Conservation (phyloP, 2,113 vertebrate species). For the Neogobius melanostomus region DNA sequence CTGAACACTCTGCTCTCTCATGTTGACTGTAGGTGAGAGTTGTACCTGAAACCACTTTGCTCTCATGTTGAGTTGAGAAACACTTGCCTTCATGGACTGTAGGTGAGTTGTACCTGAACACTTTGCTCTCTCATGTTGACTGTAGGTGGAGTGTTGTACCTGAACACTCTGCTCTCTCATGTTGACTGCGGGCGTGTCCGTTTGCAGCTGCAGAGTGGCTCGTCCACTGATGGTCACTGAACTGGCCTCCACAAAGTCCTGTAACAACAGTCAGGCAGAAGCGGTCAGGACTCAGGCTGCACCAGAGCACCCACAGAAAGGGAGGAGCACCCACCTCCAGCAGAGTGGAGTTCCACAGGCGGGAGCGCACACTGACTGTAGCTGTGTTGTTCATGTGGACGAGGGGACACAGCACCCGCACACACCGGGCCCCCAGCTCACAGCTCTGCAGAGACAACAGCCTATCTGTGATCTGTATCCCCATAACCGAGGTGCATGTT, state of each 20-base stretch:
- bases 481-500: background rate
- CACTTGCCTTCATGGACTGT: no score
- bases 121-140: background rate
- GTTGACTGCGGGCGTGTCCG: slow-evolving; percentile 74
- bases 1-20: no score
- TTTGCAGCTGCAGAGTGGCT: slow-evolving; percentile 83
- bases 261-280: background rate
- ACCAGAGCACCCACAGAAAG: slow-evolving; percentile 9
- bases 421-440: slow-evolving; percentile 73
- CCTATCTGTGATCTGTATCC: no score
- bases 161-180: slow-evolving; percentile 75
- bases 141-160: slow-evolving; percentile 60
- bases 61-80: no score
- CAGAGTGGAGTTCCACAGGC: slow-evolving; percentile 93
- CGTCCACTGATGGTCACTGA: slow-evolving; percentile 74
- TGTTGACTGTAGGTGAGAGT: no score
- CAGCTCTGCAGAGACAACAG: slow-evolving; percentile 69
- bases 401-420: slow-evolving; percentile 82
- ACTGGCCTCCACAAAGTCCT: slow-evolving; percentile 83
- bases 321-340: slow-evolving; percentile 78
- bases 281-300: background rate
- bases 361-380: slow-evolving; percentile 74
- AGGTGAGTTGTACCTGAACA: no score
- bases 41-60: no score
- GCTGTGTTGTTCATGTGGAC: slow-evolving; percentile 62